Conservation (phyloP, 2,113 vertebrate species). For the Myrmecobius fasciatus region DNA sequence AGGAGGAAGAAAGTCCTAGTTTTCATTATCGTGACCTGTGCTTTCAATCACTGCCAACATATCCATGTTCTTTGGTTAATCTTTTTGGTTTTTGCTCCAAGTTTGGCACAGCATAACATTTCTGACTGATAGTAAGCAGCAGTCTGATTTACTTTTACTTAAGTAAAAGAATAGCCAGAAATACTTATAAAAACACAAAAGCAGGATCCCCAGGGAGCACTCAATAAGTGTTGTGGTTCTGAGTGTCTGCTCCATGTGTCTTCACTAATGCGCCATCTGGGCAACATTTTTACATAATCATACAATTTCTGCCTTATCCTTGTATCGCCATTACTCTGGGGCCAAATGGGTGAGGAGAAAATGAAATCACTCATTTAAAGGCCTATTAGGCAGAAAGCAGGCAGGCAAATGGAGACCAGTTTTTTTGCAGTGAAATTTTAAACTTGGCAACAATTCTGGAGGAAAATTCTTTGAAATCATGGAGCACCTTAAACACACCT, state of each 20-base stretch:
- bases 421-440: neutral
- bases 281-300: neutral
- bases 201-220: neutral
- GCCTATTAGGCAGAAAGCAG: neutral
- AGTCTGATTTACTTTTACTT: neutral
- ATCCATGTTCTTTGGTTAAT: too few relatives aligned
- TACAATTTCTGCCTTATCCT: neutral
- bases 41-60: neutral
- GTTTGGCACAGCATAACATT: neutral
- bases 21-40: neutral
- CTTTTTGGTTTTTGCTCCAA: neutral
- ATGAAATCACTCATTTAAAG: neutral
- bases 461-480: neutral
- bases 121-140: neutral
- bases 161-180: neutral
- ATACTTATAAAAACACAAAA: neutral
- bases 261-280: neutral
- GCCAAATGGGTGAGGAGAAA: neutral
- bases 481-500: constrained; percentile 83
- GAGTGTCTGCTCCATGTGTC: neutral
- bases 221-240: neutral
- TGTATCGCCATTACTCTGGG: neutral
- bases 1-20: neutral
- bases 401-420: neutral
- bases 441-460: neutral